Evolutionary conservation across 1,140 invertebrate species (phyloP), one percentile per base, ranked within the genome.

Genomic region (Episyrphus balteatus): DNA sequence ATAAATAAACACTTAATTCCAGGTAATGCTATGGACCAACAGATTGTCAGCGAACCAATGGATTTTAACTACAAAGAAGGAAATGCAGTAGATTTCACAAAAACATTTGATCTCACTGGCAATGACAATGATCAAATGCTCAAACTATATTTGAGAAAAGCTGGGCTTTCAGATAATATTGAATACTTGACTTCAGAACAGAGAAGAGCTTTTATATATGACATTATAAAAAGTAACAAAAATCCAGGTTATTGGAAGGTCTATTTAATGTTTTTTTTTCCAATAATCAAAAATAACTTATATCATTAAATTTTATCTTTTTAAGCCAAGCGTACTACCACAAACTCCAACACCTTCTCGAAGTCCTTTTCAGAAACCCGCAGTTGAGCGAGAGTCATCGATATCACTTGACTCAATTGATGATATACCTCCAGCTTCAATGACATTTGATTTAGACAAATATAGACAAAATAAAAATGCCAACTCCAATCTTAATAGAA

Each of bases 161-260:
- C 61, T 31, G 55, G 63, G 15, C 38, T 59, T 6, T 46, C 52
- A 39, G 61, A 61, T 42, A 53, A 64, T 26, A 53, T 64, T 34
- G 51, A 61, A 30, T 50, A 48, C 8, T 45, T 64, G 39, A 54
- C 61, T 41, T 45, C 59, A 18, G 48, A 61, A 14, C 56, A 59
- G 53, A 47, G 61, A 21, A 57, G 61, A 15, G 52, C 61, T 21
- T 64, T 64, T 43, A 56, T 64, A 18, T 64, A 64, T 46, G 61
- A 64, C 53, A 64, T 64, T 53, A 58, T 64, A 47, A 58, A 59
- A 38, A 64, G 61, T 51, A 51, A 63, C 51, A 64, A 64, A 39
- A 41, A 8, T 11, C 61, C 61, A 11, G 61, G 61, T 42, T 64
- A 64, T 48, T 64, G 61, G 61, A 55, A 64, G 61, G 61, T 64